Percentiles rank a stretch among this genome's conserved stretches.
These are phyloP conservation scores for Drosophila borealis DNA, from an alignment of 2,888 invertebrate species.

Conservation along the genomic window DNA sequence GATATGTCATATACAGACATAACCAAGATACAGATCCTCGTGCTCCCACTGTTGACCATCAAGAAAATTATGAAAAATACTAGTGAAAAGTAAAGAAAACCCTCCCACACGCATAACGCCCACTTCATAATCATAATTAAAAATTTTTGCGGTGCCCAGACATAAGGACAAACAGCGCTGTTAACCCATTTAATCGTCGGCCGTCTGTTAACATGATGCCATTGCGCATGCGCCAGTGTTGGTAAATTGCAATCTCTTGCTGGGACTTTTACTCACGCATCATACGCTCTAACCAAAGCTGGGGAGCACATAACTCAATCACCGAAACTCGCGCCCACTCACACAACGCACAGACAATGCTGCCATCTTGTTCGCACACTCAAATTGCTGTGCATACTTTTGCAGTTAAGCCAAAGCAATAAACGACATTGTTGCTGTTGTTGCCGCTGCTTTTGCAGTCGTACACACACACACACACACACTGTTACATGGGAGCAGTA, in stretches of 20 bases:
- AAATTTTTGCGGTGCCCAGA: conserved; percentile 37
- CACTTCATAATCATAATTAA: conserved; percentile 69
- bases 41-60: conserved; percentile 22
- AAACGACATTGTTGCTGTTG: conserved; percentile 43
- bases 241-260: conserved; percentile 23
- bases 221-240: conserved; percentile 54
- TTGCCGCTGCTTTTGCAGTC: conserved; percentile 52
- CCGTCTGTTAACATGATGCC: conserved; percentile 27
- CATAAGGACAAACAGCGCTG: conserved; percentile 23
- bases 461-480: conserved; percentile 27
- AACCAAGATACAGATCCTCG: conserved; percentile 28
- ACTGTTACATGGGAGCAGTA: conserved; percentile 24
- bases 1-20: conserved; percentile 41
- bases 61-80: conserved; percentile 32
- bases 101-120: conserved; percentile 29
- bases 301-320: conserved; percentile 13
- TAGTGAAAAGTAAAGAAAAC: conserved; percentile 44
- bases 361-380: conserved; percentile 52
- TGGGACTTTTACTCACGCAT: conserved; percentile 55
- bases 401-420: conserved; percentile 44
- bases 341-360: conserved; percentile 22
- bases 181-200: conserved; percentile 25
- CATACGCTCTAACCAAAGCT: conserved; percentile 10
- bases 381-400: conserved; percentile 45
- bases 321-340: conserved; percentile 14